Conservation (phyloP, 2,888 invertebrate genomes). For the Petrolisthes manimaculis region DNA sequence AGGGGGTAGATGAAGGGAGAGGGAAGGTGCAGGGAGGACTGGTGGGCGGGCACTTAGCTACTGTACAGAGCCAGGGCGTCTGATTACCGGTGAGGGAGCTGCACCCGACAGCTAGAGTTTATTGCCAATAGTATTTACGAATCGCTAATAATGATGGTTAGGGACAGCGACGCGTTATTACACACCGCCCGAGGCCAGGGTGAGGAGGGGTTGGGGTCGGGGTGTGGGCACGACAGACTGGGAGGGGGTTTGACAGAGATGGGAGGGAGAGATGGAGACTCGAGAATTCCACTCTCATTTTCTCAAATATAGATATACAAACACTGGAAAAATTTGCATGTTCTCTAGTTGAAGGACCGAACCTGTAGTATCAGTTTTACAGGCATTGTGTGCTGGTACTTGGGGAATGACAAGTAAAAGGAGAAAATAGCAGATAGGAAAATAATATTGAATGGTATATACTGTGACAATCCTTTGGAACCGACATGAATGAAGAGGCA, state of each 20-base stretch:
- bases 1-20: background rate
- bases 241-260: background rate
- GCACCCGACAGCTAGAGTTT: slow-evolving; percentile 30
- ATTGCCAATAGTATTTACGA: slow-evolving; percentile 56
- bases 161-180: slow-evolving; percentile 35
- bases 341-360: too few relatives aligned
- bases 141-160: slow-evolving; percentile 53
- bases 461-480: background rate
- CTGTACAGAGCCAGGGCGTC: slow-evolving; percentile 1
- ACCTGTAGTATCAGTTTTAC: too few relatives aligned
- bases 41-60: background rate
- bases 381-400: too few relatives aligned
- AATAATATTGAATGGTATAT: background rate
- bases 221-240: background rate
- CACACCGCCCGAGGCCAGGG: background rate
- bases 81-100: slow-evolving; percentile 40
- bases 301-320: background rate
- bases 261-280: background rate
- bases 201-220: background rate
- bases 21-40: background rate
- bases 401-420: too few relatives aligned
- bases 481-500: background rate
- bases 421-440: background rate
- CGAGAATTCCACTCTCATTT: too few relatives aligned
- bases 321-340: too few relatives aligned